These are phyloP conservation scores for Eudasyphora cyanicolor DNA, from an alignment of 2,888 invertebrate species.

Conservation along the genomic window DNA sequence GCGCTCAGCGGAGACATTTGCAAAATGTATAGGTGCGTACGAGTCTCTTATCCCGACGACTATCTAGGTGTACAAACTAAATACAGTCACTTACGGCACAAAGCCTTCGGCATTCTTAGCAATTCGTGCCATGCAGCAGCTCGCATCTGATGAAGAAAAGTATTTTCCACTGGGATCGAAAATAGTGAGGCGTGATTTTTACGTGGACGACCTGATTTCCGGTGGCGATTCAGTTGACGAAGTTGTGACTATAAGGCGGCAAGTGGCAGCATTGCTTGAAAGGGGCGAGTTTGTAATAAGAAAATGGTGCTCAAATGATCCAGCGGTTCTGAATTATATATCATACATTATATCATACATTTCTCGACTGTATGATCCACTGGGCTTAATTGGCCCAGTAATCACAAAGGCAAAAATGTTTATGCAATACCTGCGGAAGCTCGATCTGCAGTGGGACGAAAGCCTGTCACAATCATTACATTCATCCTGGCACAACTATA, in stretches of 20 bases:
- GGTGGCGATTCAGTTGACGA: conserved; percentile 33
- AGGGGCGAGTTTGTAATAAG: conserved; percentile 20
- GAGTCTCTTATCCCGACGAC: conserved; percentile 48
- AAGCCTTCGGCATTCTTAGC: conserved; percentile 57
- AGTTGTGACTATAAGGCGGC: conserved; percentile 4
- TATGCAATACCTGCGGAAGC: conserved; percentile 51
- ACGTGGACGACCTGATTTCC: conserved; percentile 30
- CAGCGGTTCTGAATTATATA: background rate
- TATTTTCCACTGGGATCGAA: conserved; percentile 43
- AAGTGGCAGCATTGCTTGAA: background rate
- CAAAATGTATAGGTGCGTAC: conserved; percentile 59
- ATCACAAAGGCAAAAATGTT: conserved; percentile 51
- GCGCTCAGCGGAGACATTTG: conserved; percentile 56
- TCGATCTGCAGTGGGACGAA: conserved; percentile 55
- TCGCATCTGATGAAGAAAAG: conserved; percentile 39
- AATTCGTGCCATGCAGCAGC: conserved; percentile 41
- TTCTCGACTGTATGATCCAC: conserved; percentile 50
- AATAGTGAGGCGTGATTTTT: conserved; percentile 31
- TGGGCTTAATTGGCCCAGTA: conserved; percentile 57
- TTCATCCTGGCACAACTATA: background rate
- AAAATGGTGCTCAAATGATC: conserved; percentile 34
- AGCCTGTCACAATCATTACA: conserved; percentile 42
- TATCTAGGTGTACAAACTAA: conserved; percentile 48
- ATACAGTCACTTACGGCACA: conserved; percentile 47
- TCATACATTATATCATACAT: conserved; percentile 29